phyloP scores from a whole-genome alignment of 2,113 vertebrate genomes.

The Arenaria interpres region DNA sequence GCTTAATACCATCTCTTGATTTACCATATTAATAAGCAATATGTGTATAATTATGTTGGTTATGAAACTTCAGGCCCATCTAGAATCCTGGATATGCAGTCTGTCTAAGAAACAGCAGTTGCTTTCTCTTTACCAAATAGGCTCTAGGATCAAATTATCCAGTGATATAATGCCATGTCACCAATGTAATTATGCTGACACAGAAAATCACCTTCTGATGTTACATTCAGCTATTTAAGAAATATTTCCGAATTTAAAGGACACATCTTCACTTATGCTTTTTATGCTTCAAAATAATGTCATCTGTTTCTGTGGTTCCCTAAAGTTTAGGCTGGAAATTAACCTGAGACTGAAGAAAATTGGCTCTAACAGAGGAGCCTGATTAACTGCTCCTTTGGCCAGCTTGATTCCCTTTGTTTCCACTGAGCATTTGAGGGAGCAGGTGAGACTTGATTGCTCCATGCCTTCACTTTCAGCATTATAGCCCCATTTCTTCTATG shows the following conservation, averaged over 20 bases:
- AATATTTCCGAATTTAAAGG: not conserved
- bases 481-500: not conserved
- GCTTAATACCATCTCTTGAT: not conserved
- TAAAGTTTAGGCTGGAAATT: not conserved
- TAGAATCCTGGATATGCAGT: not conserved
- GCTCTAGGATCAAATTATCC: not conserved
- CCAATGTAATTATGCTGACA: not conserved
- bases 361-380: not conserved
- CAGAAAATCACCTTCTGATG: not conserved
- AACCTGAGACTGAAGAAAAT: not conserved
- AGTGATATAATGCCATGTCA: not conserved
- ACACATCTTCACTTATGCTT: not conserved
- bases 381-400: not conserved
- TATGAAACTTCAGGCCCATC: not conserved
- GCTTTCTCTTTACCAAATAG: not conserved
- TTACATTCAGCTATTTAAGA: not conserved
- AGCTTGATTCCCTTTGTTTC: not conserved
- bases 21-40: conserved; percentile 13
- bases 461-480: not conserved
- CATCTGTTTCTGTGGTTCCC: not conserved
- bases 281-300: not conserved
- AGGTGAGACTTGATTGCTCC: not conserved
- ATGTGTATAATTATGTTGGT: not conserved
- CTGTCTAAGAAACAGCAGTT: not conserved
- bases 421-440: not conserved